Evolutionary conservation across 2,797 vertebrate genomes (phyloP).

Genomic region (Urophycis tenuis): DNA sequence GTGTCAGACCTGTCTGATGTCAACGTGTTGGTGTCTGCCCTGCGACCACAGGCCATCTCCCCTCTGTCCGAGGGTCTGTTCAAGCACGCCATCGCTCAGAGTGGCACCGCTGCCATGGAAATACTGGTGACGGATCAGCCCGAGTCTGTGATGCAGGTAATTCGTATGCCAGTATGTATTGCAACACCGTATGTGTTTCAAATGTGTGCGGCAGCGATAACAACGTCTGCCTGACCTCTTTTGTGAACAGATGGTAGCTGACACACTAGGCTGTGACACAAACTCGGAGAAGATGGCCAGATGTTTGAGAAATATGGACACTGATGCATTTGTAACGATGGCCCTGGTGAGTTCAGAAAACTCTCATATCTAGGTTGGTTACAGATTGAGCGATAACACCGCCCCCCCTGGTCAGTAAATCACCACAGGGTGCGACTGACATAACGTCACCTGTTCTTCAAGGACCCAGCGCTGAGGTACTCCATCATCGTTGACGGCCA

Average conservation of each 20-base stretch:
- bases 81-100: slow-evolving; percentile 67
- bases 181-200: slow-evolving; percentile 6
- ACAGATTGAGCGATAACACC: background rate
- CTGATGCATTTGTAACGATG: slow-evolving; percentile 32
- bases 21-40: background rate
- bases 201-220: background rate
- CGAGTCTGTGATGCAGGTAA: slow-evolving; percentile 39
- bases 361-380: background rate
- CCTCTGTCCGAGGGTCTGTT: slow-evolving; percentile 66
- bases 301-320: slow-evolving; percentile 58
- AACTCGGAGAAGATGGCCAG: slow-evolving; percentile 58
- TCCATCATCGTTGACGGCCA: slow-evolving; percentile 47
- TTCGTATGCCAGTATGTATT: background rate
- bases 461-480: slow-evolving; percentile 24
- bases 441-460: background rate
- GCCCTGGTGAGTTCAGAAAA: background rate
- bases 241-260: slow-evolving; percentile 50
- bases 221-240: background rate
- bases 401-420: too few species aligned
- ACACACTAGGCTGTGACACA: slow-evolving; percentile 59
- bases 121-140: background rate
- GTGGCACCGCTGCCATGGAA: slow-evolving; percentile 63
- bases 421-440: too few species aligned
- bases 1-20: background rate
- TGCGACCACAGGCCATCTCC: slow-evolving; percentile 59